A percentile compares a stretch with the other conserved stretches of the same genome.
Evolutionary conservation across 2,113 vertebrate species (phyloP).

Genomic region (Arenaria interpres): DNA sequence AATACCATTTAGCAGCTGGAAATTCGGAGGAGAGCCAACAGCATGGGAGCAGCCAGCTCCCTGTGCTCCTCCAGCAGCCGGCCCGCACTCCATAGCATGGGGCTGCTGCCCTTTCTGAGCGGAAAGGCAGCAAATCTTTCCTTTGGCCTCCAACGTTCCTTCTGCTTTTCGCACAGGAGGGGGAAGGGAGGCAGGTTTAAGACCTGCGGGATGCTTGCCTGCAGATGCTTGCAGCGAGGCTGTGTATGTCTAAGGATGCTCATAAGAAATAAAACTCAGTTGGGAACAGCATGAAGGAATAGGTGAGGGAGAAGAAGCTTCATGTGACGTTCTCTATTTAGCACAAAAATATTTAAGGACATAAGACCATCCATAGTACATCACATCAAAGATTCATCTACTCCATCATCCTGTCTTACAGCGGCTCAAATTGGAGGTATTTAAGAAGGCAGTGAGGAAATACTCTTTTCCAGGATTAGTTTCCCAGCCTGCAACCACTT

Average conservation of each 20-base stretch:
- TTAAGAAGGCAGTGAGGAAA: background rate
- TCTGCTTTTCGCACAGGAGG: background rate
- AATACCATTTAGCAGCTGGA: background rate
- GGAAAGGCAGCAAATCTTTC: background rate
- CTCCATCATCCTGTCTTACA: background rate
- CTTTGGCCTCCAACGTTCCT: background rate
- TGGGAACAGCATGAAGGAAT: background rate
- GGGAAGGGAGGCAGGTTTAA: background rate
- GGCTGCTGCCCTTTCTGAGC: background rate
- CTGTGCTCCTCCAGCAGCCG: background rate
- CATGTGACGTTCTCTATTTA: background rate
- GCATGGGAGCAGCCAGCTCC: background rate
- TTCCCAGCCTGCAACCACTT: background rate
- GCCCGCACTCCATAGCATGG: fast-evolving
- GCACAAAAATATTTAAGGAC: background rate
- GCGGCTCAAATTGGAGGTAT: background rate
- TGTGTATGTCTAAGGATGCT: background rate
- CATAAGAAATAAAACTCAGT: background rate
- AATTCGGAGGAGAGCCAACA: background rate
- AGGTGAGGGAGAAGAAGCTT: background rate
- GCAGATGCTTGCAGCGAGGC: background rate
- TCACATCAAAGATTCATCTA: background rate
- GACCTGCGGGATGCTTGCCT: background rate
- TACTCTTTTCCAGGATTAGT: background rate
- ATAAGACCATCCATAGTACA: background rate